These are phyloP conservation scores for Thalassophryne amazonica DNA, from an alignment of 2,797 vertebrate species.

Conservation along the genomic window DNA sequence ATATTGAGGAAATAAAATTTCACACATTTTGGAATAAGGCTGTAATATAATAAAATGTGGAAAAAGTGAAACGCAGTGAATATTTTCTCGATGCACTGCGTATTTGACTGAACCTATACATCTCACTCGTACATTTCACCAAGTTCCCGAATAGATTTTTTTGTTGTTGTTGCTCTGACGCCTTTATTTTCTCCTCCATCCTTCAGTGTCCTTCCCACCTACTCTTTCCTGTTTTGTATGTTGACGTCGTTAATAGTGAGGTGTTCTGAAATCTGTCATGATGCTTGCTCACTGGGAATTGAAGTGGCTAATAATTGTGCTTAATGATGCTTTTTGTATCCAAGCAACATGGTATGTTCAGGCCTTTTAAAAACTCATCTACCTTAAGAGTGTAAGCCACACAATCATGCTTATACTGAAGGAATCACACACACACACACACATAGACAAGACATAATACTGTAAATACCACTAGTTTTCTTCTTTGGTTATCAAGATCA, in stretches of 20 bases:
- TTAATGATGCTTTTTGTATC: constrained; percentile 85
- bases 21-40: too few species aligned
- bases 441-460: constrained; percentile 7
- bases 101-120: too few species aligned
- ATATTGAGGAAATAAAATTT: too few species aligned
- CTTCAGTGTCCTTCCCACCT: not conserved
- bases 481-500: constrained; percentile 5
- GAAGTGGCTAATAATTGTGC: constrained; percentile 76
- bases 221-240: constrained; percentile 22
- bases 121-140: not conserved
- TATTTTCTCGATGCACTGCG: too few species aligned
- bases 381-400: constrained; percentile 55
- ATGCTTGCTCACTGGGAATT: constrained; percentile 62
- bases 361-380: constrained; percentile 64
- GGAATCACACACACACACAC: constrained; percentile 28
- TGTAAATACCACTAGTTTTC: constrained; percentile 36
- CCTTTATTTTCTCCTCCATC: not conserved
- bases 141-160: not conserved
- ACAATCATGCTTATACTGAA: constrained; percentile 52
- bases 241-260: constrained; percentile 44
- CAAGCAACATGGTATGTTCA: constrained; percentile 72
- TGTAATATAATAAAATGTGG: too few species aligned
- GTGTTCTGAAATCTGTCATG: constrained; percentile 67
- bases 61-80: too few species aligned
- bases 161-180: not conserved